These are phyloP conservation scores for Zaprionus gabonicus DNA, from an alignment of 1,140 invertebrate species.

Conservation along the genomic window DNA sequence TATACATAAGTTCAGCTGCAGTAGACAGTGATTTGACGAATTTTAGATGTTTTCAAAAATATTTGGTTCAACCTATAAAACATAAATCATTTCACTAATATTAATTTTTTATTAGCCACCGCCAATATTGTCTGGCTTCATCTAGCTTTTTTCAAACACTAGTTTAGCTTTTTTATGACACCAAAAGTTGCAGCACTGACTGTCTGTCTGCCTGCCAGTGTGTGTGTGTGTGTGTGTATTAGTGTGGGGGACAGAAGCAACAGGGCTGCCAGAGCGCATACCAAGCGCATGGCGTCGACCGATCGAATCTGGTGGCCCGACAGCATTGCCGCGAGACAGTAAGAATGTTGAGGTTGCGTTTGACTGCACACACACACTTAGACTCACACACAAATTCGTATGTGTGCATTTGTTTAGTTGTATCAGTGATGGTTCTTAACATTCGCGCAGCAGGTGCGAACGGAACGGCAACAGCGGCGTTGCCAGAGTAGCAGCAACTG, in stretches of 20 bases:
- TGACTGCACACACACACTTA: neutral
- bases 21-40: too few relatives aligned
- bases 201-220: neutral
- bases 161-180: too few relatives aligned
- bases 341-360: slow-evolving; percentile 44
- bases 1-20: too few relatives aligned
- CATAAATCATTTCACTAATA: too few relatives aligned
- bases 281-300: slow-evolving; percentile 30
- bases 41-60: too few relatives aligned
- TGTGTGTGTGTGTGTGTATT: neutral
- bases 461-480: slow-evolving; percentile 54
- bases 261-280: slow-evolving; percentile 48
- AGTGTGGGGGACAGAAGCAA: neutral
- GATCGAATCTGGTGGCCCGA: slow-evolving; percentile 48
- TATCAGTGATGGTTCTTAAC: slow-evolving; percentile 31
- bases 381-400: too few relatives aligned
- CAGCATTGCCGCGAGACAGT: slow-evolving; percentile 38
- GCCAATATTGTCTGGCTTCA: too few relatives aligned
- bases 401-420: neutral
- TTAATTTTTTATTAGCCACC: too few relatives aligned
- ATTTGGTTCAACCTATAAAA: too few relatives aligned
- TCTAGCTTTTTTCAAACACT: too few relatives aligned
- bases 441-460: slow-evolving; percentile 41
- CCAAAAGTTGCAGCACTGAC: too few relatives aligned
- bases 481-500: slow-evolving; percentile 61